These are phyloP conservation scores for Odocoileus hemionus DNA, from an alignment of 2,113 vertebrate species.

Conservation along the genomic window DNA sequence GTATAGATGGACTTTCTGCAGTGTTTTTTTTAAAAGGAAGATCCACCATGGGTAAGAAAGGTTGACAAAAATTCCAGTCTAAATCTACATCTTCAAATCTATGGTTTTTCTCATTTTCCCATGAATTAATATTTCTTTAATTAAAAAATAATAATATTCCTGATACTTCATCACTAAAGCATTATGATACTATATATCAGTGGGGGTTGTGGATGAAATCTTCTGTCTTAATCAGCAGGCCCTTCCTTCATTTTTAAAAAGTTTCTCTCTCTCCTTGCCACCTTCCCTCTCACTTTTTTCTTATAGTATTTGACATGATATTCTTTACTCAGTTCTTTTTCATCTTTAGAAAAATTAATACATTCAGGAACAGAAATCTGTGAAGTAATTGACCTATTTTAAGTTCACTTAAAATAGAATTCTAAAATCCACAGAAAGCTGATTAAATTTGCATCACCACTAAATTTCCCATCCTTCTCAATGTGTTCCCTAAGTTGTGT, in stretches of 20 bases:
- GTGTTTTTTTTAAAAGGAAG: not conserved
- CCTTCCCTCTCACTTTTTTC: not conserved
- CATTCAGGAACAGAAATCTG: not conserved
- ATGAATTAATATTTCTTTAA: not conserved
- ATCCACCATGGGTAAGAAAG: not conserved
- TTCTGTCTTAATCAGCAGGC: not conserved
- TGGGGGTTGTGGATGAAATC: not conserved
- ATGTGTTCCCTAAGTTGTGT: not conserved
- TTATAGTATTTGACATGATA: not conserved
- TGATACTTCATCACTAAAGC: not conserved
- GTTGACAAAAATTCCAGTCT: not conserved
- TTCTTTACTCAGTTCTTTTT: not conserved
- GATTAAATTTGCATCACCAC: not conserved
- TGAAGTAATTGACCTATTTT: not conserved
- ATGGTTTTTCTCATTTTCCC: not conserved
- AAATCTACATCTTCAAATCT: not conserved
- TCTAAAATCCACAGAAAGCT: not conserved
- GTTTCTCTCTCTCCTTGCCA: not conserved
- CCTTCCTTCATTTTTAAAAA: not conserved
- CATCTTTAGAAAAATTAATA: not conserved
- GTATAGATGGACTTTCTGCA: not conserved
- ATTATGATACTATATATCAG: not conserved
- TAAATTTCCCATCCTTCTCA: not conserved
- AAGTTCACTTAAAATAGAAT: not conserved
- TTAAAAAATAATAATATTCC: not conserved